Base-by-base conservation (phyloP, 2,797 vertebrate genomes). In the Micropoecilia bifurca region DNA sequence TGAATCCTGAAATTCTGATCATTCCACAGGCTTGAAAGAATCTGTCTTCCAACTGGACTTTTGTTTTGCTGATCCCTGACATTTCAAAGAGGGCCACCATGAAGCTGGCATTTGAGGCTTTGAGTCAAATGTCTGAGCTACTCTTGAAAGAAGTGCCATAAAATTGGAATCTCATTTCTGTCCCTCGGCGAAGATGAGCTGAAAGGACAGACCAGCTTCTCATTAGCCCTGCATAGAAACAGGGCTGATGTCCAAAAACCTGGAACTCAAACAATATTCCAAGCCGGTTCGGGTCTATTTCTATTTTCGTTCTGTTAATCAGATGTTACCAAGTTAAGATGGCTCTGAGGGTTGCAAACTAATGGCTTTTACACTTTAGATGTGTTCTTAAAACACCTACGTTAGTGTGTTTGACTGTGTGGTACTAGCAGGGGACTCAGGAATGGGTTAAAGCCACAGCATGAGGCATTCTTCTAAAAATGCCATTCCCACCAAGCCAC, bases 391-490 rank as follows among this genome's bases (percentile, higher is more conserved):
- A 33, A 72, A 83, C 82, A 89, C 80, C 88, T 88, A 85, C 81
- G 76, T 86, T 81, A 63, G 87, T 80, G 83, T 83, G 71, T 79
- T 12, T 73, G 76, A 33, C 76, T 75, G 59, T 81, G 71, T 77
- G 84, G 53, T 75, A 83, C 77, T 75, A 76, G 80, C 82, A 69
- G 89, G 86, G 85, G 87, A 91, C 88, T 76, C 88, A 95, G 91
- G 91, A 95, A 96, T 89, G 94, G 93, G 89, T 93, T 95, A 92
- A 96, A 92, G 92, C 90, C 93, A 91, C 92, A 93, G 91, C 88
- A 93, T 94, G 91, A 94, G 91, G 91, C 92, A 93, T 95, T 96
- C 93, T 94, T 95, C 95, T 94, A 95, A 96, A 96, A 96, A 95
- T 95, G 95, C 93, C 93, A 92, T 95, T 96, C 94, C 95, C 93